Evolutionary conservation across 2,888 invertebrate genomes (phyloP).

Genomic region (Trachelus troglodyta): DNA sequence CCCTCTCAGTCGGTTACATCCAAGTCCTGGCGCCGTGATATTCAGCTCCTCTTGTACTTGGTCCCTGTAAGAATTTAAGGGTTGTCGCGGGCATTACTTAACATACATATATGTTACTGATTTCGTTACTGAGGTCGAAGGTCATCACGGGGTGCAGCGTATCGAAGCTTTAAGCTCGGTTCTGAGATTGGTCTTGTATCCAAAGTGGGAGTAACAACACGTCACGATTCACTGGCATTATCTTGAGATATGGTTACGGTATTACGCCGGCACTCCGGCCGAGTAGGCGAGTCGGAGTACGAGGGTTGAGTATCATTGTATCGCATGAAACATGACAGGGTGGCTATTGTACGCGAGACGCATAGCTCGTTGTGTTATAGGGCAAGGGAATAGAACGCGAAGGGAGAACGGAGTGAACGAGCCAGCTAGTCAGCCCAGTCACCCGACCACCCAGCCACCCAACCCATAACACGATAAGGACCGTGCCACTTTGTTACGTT

Average conservation of each 20-base stretch:
- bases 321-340: slow-evolving; percentile 60
- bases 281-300: slow-evolving; percentile 38
- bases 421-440: slow-evolving; percentile 22
- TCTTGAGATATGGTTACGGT: slow-evolving; percentile 57
- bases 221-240: slow-evolving; percentile 52
- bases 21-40: background rate
- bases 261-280: slow-evolving; percentile 30
- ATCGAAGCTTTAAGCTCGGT: background rate
- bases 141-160: background rate
- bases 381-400: slow-evolving; percentile 29
- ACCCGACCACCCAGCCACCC: slow-evolving; percentile 25
- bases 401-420: slow-evolving; percentile 22
- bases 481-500: slow-evolving; percentile 63
- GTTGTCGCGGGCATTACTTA: background rate
- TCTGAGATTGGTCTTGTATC: background rate
- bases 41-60: background rate
- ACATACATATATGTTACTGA: background rate
- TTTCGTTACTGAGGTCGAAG: background rate
- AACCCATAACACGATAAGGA: slow-evolving; percentile 63
- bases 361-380: slow-evolving; percentile 45
- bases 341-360: slow-evolving; percentile 60
- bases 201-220: slow-evolving; percentile 15
- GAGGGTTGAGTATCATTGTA: slow-evolving; percentile 59
- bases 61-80: background rate
- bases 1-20: background rate